These are phyloP conservation scores for Drosophila borborema DNA, from an alignment of 2,888 invertebrate genomes.

Conservation along the genomic window DNA sequence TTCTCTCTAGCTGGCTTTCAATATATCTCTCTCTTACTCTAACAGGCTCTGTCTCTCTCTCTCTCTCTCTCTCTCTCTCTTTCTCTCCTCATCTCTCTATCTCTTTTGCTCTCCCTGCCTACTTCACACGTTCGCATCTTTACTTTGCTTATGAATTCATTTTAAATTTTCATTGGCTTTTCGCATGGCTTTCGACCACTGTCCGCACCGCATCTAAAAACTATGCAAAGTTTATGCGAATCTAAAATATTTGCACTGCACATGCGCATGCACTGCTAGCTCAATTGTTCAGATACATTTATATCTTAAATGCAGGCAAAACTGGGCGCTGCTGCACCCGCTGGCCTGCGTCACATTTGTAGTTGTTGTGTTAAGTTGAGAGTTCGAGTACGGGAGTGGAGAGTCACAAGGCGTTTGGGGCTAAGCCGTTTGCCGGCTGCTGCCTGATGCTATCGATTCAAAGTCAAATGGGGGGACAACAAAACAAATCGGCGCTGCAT, in stretches of 20 bases:
- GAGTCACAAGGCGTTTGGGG: constrained; percentile 8
- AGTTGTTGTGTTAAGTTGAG: constrained; percentile 21
- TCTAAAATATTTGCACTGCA: constrained; percentile 70
- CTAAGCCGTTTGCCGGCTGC: constrained; percentile 43
- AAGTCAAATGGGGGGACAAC: constrained; percentile 83
- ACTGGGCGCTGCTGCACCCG: constrained; percentile 57
- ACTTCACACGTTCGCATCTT: background rate
- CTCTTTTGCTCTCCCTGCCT: too few relatives aligned
- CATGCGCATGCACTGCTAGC: constrained; percentile 76
- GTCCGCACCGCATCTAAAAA: constrained; percentile 58
- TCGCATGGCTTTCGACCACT: constrained; percentile 16
- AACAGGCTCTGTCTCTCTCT: background rate
- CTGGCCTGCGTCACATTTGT: constrained; percentile 42
- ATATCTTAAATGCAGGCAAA: constrained; percentile 74
- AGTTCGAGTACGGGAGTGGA: constrained; percentile 13
- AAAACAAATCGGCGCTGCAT: constrained; percentile 84
- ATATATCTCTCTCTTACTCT: background rate
- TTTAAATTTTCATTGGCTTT: accelerated
- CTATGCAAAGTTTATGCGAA: constrained; percentile 83
- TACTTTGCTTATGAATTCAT: background rate
- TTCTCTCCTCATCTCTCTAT: too few relatives aligned
- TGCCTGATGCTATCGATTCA: constrained; percentile 82
- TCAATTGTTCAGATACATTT: constrained; percentile 80
- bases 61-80: background rate
- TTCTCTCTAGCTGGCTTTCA: background rate